These are phyloP conservation scores for Cyanoramphus novaezelandiae DNA, from an alignment of 2,113 vertebrate species.

Conservation along the genomic window DNA sequence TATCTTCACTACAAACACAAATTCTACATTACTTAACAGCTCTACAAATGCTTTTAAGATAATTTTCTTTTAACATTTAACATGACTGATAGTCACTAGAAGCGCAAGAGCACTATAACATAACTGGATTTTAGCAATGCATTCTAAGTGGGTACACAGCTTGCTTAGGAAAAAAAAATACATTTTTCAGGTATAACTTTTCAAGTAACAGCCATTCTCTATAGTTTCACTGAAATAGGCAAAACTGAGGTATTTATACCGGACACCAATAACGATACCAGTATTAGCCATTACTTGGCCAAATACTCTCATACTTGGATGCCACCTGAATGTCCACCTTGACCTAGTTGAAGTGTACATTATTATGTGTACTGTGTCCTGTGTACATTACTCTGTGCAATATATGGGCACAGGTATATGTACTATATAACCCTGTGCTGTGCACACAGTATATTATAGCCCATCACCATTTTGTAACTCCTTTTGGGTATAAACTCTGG, in stretches of 20 bases:
- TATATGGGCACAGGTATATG: rapidly evolving
- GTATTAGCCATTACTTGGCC: not conserved
- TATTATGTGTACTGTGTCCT: not conserved
- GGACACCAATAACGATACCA: not conserved
- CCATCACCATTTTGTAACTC: rapidly evolving
- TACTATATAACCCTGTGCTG: rapidly evolving
- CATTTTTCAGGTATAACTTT: not conserved
- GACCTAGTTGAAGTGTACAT: not conserved
- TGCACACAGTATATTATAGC: not conserved
- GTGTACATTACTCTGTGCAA: too few species aligned
- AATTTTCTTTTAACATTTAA: not conserved
- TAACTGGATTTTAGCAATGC: not conserved
- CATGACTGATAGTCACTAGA: not conserved
- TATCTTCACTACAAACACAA: not conserved
- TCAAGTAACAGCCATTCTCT: not conserved
- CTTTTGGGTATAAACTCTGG: not conserved
- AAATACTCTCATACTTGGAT: not conserved
- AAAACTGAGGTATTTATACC: not conserved
- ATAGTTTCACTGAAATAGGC: not conserved
- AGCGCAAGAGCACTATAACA: not conserved
- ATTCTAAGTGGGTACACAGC: not conserved
- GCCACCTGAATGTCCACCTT: not conserved
- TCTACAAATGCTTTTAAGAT: not conserved
- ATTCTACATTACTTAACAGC: not conserved
- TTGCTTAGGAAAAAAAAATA: not conserved